Evolutionary conservation across 2,888 invertebrate species (phyloP).

Genomic region (Agrochola litura): DNA sequence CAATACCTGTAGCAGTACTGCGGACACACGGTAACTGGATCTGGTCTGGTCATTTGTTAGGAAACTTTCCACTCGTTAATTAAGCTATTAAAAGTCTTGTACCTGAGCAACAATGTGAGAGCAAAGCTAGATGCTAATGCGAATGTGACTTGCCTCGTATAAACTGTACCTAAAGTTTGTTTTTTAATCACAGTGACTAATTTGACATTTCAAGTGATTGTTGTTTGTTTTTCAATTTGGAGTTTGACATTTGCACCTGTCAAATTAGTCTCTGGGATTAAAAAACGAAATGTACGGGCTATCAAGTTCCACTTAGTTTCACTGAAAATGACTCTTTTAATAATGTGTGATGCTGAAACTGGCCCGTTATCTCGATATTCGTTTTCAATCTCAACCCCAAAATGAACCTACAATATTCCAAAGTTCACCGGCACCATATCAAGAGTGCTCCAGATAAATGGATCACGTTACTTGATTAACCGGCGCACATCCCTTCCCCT

Average conservation of each 20-base stretch:
- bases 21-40: slow-evolving; percentile 46
- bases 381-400: slow-evolving; percentile 77
- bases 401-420: slow-evolving; percentile 87
- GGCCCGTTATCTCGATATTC: slow-evolving; percentile 21
- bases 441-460: slow-evolving; percentile 90
- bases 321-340: slow-evolving; percentile 12
- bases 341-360: neutral
- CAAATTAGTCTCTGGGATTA: too few species aligned
- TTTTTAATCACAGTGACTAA: too few species aligned
- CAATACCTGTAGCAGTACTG: slow-evolving; percentile 50
- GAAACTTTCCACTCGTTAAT: slow-evolving; percentile 65
- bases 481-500: slow-evolving; percentile 88
- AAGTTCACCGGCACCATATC: slow-evolving; percentile 87
- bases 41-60: slow-evolving; percentile 56
- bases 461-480: slow-evolving; percentile 91
- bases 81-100: slow-evolving; percentile 66
- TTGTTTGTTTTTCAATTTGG: too few species aligned
- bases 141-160: slow-evolving; percentile 46
- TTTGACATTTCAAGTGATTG: too few species aligned
- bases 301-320: slow-evolving; percentile 8
- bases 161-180: slow-evolving; percentile 1
- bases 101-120: slow-evolving; percentile 59
- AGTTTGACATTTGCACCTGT: too few species aligned
- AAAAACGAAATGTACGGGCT: neutral
- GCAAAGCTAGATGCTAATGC: slow-evolving; percentile 53